Base-by-base conservation (phyloP, 2,888 invertebrate genomes). In the Bedellia somnulentella region DNA sequence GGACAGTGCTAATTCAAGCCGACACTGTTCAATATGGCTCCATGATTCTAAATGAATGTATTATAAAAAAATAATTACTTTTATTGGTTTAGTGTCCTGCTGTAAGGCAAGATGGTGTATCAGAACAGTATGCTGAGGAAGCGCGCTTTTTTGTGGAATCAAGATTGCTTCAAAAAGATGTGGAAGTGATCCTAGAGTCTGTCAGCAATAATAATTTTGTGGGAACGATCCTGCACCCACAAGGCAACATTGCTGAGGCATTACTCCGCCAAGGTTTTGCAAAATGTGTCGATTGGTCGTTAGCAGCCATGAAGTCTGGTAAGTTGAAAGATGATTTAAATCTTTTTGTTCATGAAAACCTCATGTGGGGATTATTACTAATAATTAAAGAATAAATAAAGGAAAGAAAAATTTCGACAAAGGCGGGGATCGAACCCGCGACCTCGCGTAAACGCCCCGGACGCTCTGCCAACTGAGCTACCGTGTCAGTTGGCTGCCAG, bases 101-200 rank as follows among this genome's bases (percentile, higher is more conserved):
- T 31, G 87, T 91, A 31, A 93, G 90, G 59, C 79, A 88, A 48
- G 87, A 88, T 46, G 71, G 71, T 3, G 75, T 77, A 4, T 87
- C 86, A 0, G 89, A 89, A 46, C 81, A 85, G 0, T 81, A 78
- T 28, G 82, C 81, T 35, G 92, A 94, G 45, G 96, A 99, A 64
- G 97, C 98, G 0, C 87, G 89, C 36, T 97, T 83, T 64, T 98
- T 93, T 62, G 89, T 94, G 1, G 99, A 99, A 60, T 83, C 87
- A 2, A 82, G 92, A 27, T 79, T 99, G 4, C 78, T 99, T 22
- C 97, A 99, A 50, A 82, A 92, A 33, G 90, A 96, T 54, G 83
- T 96, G 1, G 87, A 94, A 57, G 85, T 95, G 11, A 81, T 93
- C 18, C 75, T 99, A 24, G 96, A 98, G 52, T 91, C 94, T 0